A percentile compares a stretch with the other conserved stretches of the same genome.
Evolutionary conservation across 1,140 invertebrate genomes (phyloP).

Genomic region (Dryas iulia): DNA sequence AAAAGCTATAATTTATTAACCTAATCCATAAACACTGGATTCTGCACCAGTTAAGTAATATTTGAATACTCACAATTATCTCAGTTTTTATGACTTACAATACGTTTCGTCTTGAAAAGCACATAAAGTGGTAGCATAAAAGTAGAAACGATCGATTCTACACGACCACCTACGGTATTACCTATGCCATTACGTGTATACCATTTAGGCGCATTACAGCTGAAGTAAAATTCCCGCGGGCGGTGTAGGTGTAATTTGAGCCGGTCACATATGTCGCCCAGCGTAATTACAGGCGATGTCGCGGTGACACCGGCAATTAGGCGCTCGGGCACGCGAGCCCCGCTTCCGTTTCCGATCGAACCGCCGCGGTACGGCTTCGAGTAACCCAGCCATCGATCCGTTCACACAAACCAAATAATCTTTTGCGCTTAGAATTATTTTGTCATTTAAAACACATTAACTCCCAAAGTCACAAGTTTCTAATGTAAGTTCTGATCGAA

Average conservation of each 20-base stretch:
- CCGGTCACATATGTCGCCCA: conserved; percentile 50
- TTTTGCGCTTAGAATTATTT: conserved; percentile 4
- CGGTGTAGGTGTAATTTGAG: conserved; percentile 49
- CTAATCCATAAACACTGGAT: too few relatives aligned
- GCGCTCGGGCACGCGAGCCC: conserved; percentile 52
- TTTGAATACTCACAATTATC: too few relatives aligned
- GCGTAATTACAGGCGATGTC: conserved; percentile 50
- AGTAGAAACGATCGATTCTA: neutral
- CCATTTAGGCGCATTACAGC: conserved; percentile 21
- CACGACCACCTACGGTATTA: conserved; percentile 1
- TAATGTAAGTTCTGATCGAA: neutral
- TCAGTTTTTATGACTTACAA: too few relatives aligned
- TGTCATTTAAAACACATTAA: conserved; percentile 2
- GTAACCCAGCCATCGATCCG: conserved; percentile 34
- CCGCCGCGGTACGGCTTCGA: conserved; percentile 51
- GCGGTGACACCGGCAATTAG: conserved; percentile 67
- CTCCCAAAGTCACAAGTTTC: neutral
- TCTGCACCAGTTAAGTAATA: too few relatives aligned
- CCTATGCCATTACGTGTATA: conserved; percentile 5
- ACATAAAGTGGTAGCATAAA: neutral
- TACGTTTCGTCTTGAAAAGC: neutral
- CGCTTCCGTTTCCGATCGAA: conserved; percentile 72
- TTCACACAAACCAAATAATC: neutral
- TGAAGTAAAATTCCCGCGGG: conserved; percentile 24
- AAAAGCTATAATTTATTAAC: too few relatives aligned